Conservation (phyloP, 2,888 invertebrate species). For the Mythimna pallens region DNA sequence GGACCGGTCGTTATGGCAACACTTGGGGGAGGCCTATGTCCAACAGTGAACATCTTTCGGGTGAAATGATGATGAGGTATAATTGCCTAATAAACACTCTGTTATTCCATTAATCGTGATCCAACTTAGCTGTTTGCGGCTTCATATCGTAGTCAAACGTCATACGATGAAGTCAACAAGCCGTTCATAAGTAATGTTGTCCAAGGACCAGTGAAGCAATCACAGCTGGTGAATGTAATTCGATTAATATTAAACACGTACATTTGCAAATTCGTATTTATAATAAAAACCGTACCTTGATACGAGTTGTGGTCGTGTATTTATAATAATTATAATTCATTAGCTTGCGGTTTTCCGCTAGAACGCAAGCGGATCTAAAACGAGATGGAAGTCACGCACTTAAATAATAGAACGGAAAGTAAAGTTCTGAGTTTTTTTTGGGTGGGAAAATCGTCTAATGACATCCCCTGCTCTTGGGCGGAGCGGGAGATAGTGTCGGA, state of each 20-base stretch:
- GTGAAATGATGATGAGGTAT: background rate
- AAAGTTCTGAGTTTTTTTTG: constrained; percentile 26
- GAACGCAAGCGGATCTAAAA: constrained; percentile 26
- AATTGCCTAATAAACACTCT: constrained; percentile 24
- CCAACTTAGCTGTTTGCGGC: constrained; percentile 27
- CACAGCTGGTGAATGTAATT: constrained; percentile 47
- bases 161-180: constrained; percentile 48
- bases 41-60: too few relatives aligned
- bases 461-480: too few relatives aligned
- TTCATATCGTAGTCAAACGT: constrained; percentile 46
- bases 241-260: constrained; percentile 52
- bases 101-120: constrained; percentile 30
- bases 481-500: too few relatives aligned
- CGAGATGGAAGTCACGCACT: constrained; percentile 38
- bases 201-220: constrained; percentile 57
- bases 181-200: constrained; percentile 46
- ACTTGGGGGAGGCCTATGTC: too few relatives aligned
- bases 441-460: too few relatives aligned
- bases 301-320: constrained; percentile 16
- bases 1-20: too few relatives aligned
- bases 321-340: constrained; percentile 38
- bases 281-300: constrained; percentile 44
- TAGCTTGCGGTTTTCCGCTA: constrained; percentile 23
- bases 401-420: constrained; percentile 19
- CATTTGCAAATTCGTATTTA: constrained; percentile 45